Evolutionary conservation across 2,888 invertebrate species (phyloP), one percentile per base, ranked within the genome.

Genomic region (Strigamia maritima): DNA sequence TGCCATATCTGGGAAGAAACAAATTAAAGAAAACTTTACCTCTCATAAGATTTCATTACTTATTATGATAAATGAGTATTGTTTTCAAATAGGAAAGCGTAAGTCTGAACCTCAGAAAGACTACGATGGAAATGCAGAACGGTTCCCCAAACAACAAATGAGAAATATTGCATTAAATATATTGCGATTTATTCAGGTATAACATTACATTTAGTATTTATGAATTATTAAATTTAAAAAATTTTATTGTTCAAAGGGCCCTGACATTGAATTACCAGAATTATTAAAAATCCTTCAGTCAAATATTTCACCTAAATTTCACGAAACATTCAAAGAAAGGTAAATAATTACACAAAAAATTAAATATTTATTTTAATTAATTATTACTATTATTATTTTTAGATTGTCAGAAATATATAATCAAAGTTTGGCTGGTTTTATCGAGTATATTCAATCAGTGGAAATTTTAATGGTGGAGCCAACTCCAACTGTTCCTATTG

Each of bases 401-500:
- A 85, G 85, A 77, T 81, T 86, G 65, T 82, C 83, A 78, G 83
- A 83, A 40, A 83, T 85, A 31, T 82, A 91, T 91, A 83, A 86
- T 92, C 80, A 90, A 91, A 86, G 87, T 87, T 65, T 86, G 91
- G 81, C 89, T 60, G 87, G 88, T 12, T 86, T 91, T 35, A 87
- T 90, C 83, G 90, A 90, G 81, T 87, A 90, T 24, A 89, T 91
- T 84, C 88, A 89, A 83, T 90, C 90, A 81, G 88, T 93, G 1
- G 90, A 90, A 84, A 88, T 90, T 12, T 87, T 93, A 0, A 90
- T 90, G 84, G 87, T 90, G 60, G 91, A 91, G 80, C 90, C 89
- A 81, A 85, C 90, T 65, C 88, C 90, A 84, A 87, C 89, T 76
- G 90, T 90, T 80, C 88, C 88, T 82, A 85, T 89, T 79, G 89